A percentile compares a stretch with the other conserved stretches of the same genome.
These are phyloP conservation scores for Camponotus pennsylvanicus DNA, from an alignment of 1,140 invertebrate species.

Conservation along the genomic window DNA sequence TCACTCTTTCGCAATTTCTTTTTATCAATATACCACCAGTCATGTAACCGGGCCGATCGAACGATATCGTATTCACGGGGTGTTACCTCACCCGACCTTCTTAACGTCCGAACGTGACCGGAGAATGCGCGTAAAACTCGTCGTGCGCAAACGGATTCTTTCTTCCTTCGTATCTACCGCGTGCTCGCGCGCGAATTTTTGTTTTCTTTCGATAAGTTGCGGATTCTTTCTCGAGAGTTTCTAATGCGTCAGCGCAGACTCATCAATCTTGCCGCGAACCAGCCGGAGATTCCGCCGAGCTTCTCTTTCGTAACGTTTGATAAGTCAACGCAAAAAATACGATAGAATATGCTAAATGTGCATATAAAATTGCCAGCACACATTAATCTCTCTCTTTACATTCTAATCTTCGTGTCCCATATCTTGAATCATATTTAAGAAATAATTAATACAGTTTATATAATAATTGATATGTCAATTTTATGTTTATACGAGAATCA, in stretches of 20 bases:
- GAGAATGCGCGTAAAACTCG: constrained; percentile 39
- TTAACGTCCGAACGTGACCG: constrained; percentile 29
- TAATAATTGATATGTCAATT: no score
- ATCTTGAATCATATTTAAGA: neutral
- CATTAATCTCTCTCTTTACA: constrained; percentile 8
- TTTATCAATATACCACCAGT: constrained; percentile 52
- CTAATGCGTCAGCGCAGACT: constrained; percentile 41
- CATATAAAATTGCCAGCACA: constrained; percentile 16
- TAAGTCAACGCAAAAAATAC: constrained; percentile 46
- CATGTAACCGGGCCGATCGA: constrained; percentile 21
- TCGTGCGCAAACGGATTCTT: constrained; percentile 53
- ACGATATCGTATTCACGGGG: constrained; percentile 44
- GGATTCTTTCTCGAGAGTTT: constrained; percentile 50
- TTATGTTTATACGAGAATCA: no score
- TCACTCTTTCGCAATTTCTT: constrained; percentile 52
- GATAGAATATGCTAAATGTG: constrained; percentile 27
- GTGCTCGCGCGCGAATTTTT: constrained; percentile 32
- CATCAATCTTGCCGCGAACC: constrained; percentile 41
- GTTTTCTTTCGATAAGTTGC: constrained; percentile 42
- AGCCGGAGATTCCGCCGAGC: constrained; percentile 8
- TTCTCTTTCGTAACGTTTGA: constrained; percentile 53
- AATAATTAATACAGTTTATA: no score
- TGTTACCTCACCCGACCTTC: constrained; percentile 53
- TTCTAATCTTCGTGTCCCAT: neutral
- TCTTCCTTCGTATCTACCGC: neutral